Base-by-base conservation (phyloP, 2,888 invertebrate genomes). In the Onthophagus sagittarius region DNA sequence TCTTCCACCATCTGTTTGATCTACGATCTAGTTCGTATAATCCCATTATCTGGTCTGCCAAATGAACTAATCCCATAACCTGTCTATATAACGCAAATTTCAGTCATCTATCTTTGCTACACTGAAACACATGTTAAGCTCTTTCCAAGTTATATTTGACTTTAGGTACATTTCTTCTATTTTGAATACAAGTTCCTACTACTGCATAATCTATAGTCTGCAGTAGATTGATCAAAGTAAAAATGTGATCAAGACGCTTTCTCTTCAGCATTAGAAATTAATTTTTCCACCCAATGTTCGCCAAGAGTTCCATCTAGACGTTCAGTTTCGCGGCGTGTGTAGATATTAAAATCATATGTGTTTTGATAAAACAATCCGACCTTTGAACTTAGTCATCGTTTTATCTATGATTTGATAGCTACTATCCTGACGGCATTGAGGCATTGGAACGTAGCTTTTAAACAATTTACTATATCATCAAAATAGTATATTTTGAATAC, bases 231-330 rank as follows among this genome's bases (percentile, higher is more conserved):
- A 75, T 74, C 7, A 7, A 5, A 63, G 79, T 78, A 72, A 77
- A 78, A 71, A 33, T 5, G 5, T 7, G 5, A 7, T 33, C 33
- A 33, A 33, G 7, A 7, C 33, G n/a, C 53, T 13, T 72, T 70
- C 63, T 65, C 74, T 74, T 33, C 71, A 15, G 76, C 63, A 63
- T 77, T 79, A 67, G 71, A 33, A 32, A 62, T 71, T 73, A 79
- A 76, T 72, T 74, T 75, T 14, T 71, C 70, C 14, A 78, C 76
- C 63, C 77, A 77, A 69, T 76, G 75, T 73, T 78, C 77, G 15
- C 76, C 76, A 65, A 78, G n/a, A n/a, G n/a, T n/a, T n/a, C n/a
- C 69, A 71, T 75, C 71, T 39, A 71, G 67, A 14, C 5, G 70
- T 62, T 71, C 74, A 70, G 72, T 72, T 74, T 75, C 74, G 32